Evolutionary conservation across 2,797 vertebrate genomes (phyloP).

Genomic region (Arremon brunneinucha): DNA sequence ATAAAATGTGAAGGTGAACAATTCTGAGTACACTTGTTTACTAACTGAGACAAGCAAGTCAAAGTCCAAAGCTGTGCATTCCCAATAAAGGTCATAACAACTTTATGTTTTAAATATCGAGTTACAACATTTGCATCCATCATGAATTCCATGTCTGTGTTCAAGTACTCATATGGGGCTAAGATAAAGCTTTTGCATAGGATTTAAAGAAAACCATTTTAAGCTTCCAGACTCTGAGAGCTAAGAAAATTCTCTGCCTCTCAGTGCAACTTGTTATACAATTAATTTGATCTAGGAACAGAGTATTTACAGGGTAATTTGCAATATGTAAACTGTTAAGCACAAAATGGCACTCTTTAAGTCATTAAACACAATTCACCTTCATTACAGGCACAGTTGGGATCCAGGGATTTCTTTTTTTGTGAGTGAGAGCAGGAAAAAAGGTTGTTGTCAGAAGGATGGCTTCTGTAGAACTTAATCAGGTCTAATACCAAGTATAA

Average conservation of each 20-base stretch:
- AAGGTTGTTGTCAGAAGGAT: slow-evolving; percentile 1
- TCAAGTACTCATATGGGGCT: background rate
- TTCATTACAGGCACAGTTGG: slow-evolving; percentile 62
- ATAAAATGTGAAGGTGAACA: background rate
- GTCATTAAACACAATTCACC: slow-evolving; percentile 61
- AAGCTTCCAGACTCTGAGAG: background rate
- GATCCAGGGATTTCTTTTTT: slow-evolving; percentile 29
- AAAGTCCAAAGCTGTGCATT: background rate
- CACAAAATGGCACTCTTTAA: slow-evolving; percentile 48
- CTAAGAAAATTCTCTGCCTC: background rate
- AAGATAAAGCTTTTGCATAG: background rate
- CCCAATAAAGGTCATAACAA: background rate
- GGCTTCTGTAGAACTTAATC: slow-evolving; percentile 33
- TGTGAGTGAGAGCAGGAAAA: background rate
- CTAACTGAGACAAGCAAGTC: background rate
- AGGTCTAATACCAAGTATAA: slow-evolving; percentile 17
- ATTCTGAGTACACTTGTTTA: background rate
- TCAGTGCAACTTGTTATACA: slow-evolving; percentile 36
- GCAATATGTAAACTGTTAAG: slow-evolving; percentile 57
- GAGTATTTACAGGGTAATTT: slow-evolving; percentile 56
- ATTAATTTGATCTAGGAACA: slow-evolving; percentile 55
- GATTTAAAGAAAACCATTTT: background rate
- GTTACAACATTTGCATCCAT: background rate
- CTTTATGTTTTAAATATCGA: background rate
- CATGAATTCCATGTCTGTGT: background rate